phyloP scores from a whole-genome alignment of 2,797 vertebrate species.

The Chromis chromis region DNA sequence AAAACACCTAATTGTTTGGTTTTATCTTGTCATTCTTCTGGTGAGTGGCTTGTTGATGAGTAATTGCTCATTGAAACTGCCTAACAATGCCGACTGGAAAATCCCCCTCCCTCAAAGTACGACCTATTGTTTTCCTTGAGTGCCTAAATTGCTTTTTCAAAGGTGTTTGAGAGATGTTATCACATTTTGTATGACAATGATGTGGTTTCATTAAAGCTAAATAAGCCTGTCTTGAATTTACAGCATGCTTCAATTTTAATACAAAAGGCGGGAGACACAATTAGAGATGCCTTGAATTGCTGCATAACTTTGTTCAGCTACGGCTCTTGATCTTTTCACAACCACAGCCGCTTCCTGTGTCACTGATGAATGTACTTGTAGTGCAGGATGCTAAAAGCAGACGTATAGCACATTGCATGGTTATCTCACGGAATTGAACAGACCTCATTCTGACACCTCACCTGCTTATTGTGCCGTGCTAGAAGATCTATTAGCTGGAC shows the following conservation, averaged over 20 bases:
- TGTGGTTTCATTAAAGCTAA: background rate
- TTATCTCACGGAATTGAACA: constrained; percentile 6
- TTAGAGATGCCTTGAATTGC: background rate
- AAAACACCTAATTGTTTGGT: constrained; percentile 37
- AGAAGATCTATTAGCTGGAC: constrained; percentile 2
- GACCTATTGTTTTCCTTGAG: constrained; percentile 63
- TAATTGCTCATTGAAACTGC: constrained; percentile 57
- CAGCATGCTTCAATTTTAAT: background rate
- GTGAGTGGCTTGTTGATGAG: constrained; percentile 55
- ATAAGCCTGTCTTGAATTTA: background rate
- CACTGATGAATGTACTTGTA: background rate
- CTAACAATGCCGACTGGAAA: constrained; percentile 64
- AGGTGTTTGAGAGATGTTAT: constrained; percentile 17
- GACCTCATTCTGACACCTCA: background rate
- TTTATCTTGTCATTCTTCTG: constrained; percentile 48
- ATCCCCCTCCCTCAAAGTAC: constrained; percentile 19
- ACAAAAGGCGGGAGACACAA: background rate
- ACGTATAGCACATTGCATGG: background rate
- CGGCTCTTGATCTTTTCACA: background rate
- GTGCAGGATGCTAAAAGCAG: constrained; percentile 25
- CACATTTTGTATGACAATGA: background rate
- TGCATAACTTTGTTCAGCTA: background rate
- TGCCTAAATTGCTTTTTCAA: constrained; percentile 24
- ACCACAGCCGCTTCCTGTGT: constrained; percentile 77
- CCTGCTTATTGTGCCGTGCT: background rate